phyloP scores from a whole-genome alignment of 2,888 invertebrate species.

The Sesamia inferens region DNA sequence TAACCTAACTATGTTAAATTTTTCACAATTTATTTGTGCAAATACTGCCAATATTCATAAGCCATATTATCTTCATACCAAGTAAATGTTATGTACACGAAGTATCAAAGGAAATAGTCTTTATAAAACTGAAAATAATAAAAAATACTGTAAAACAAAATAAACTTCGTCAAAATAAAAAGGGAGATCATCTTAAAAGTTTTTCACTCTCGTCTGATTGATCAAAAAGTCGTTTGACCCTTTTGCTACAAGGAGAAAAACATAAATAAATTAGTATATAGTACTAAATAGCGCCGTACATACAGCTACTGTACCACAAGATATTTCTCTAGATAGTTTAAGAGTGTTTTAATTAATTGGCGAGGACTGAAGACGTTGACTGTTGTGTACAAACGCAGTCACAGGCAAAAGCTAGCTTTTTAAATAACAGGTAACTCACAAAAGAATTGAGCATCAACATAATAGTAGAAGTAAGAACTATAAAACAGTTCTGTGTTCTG shows the following conservation, averaged over 20 bases:
- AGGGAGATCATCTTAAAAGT: conserved; percentile 4
- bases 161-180: not conserved
- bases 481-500: not conserved
- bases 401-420: not conserved
- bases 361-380: not conserved
- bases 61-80: not conserved
- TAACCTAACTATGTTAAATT: not conserved
- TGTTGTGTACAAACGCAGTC: conserved; percentile 1
- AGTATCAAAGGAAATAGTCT: not conserved
- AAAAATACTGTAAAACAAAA: not conserved
- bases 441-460: conserved; percentile 1
- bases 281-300: not conserved
- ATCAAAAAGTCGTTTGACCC: not conserved
- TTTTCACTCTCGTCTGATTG: not conserved
- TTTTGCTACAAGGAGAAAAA: not conserved
- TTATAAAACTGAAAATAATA: not conserved
- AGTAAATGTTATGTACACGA: not conserved
- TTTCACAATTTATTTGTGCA: not conserved
- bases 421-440: conserved; percentile 2
- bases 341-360: not conserved
- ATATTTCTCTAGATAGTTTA: no score
- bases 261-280: not conserved
- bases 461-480: not conserved
- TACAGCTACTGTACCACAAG: not conserved
- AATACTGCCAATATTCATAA: conserved; percentile 1